Evolutionary conservation across 1,140 invertebrate genomes (phyloP), one percentile per base, ranked within the genome.

Genomic region (Tenebrio molitor): DNA sequence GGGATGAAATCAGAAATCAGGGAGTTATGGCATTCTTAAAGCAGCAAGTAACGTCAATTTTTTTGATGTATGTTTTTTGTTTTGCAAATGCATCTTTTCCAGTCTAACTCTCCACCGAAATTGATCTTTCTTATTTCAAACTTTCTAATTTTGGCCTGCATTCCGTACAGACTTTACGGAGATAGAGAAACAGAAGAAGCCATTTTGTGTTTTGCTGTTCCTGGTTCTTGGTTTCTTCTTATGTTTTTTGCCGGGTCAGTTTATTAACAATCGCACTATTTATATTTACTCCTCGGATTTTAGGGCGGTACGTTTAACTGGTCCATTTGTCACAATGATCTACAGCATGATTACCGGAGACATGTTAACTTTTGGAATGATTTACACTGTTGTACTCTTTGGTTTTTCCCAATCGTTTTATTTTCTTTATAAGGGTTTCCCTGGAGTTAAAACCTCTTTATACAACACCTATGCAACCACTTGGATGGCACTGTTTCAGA

Each of bases 271-370:
- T 29, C 25, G n/a, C n/a, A 29, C n/a, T 12, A 34, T 16, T 67
- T 67, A 12, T 62, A 0, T 29, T 68, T 21, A 14, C 63, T 34
- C 6, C 21, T 66, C 42, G 29, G 5, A 62, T 44, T 72, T 72
- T 68, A 99, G 97, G 19, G 96, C 95, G 33, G 90, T 97, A 12
- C 91, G 94, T 63, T 82, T 98, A 44, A 98, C 96, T 0, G 97
- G 97, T 62, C 97, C 97, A 0, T 98, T 99, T 85, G 95, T 99
- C 50, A 97, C 97, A 12, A 99, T 99, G 97, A 96, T 99, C 64
- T 98, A 97, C 86, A 95, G 92, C 77, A 99, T 99, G 97, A 96
- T 99, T 78, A 95, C 93, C 0, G 96, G 96, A 16, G 97, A 99
- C 84, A 97, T 99, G 95, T 90, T 98, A 78, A 97, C 96, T 25